A percentile compares a stretch with the other conserved stretches of the same genome.
Evolutionary conservation across 2,797 vertebrate genomes (phyloP).

Genomic region (Arnoldichthys spilopterus): DNA sequence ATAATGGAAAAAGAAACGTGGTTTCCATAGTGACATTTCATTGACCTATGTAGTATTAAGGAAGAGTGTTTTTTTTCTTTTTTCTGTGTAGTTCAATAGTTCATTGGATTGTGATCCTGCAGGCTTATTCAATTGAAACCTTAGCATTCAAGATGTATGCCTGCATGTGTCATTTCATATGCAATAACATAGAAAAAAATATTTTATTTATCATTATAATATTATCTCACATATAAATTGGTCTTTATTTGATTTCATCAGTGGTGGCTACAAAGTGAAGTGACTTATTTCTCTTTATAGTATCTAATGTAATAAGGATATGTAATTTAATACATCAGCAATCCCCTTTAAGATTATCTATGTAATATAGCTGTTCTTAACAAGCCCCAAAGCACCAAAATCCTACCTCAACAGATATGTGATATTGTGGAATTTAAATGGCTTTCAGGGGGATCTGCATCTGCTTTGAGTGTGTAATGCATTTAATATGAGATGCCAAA

Average conservation of each 20-base stretch:
- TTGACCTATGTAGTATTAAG: constrained; percentile 32
- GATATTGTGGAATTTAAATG: background rate
- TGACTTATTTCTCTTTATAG: background rate
- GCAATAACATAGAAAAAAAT: constrained; percentile 5
- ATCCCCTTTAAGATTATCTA: background rate
- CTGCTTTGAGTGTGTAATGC: background rate
- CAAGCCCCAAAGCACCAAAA: background rate
- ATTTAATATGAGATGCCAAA: background rate
- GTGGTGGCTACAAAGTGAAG: background rate
- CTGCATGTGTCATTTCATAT: background rate
- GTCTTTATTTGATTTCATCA: too few species aligned
- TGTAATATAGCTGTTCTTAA: background rate
- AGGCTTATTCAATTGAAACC: constrained; percentile 6
- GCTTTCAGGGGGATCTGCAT: background rate
- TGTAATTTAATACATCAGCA: background rate
- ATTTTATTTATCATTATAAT: too few species aligned
- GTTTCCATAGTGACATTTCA: constrained; percentile 15
- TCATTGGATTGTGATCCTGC: constrained; percentile 17
- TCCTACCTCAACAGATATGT: background rate
- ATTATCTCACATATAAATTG: too few species aligned
- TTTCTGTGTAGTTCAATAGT: constrained; percentile 31
- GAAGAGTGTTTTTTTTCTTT: background rate
- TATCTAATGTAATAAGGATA: background rate
- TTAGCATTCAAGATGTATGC: background rate
- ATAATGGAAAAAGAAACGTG: background rate